Conservation (phyloP, 2,113 vertebrate genomes). For the Entelurus aequoreus region DNA sequence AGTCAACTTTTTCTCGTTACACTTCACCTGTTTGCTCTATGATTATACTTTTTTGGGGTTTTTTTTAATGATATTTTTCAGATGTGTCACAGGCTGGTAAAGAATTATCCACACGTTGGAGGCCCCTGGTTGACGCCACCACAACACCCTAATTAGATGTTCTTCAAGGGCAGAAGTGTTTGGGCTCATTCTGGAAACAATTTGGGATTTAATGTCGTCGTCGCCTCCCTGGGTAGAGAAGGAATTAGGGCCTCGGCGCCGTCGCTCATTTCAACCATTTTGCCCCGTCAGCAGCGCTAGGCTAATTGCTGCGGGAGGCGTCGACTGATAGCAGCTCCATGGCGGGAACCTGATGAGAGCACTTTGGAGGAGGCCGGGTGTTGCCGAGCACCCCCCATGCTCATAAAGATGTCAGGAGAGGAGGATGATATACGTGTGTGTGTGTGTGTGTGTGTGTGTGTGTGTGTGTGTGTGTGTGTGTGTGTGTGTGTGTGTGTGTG, state of each 20-base stretch:
- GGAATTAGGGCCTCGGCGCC: slow-evolving; percentile 49
- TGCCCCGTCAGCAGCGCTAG: slow-evolving; percentile 52
- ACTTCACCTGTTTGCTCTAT: too few species aligned
- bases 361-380: slow-evolving; percentile 9
- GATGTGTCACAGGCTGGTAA: too few species aligned
- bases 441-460: too few species aligned
- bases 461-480: too few species aligned
- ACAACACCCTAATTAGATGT: too few species aligned
- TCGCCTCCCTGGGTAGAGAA: slow-evolving; percentile 42
- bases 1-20: too few species aligned
- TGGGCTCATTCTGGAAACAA: slow-evolving; percentile 20
- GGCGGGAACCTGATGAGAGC: slow-evolving; percentile 46
- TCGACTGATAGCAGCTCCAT: slow-evolving; percentile 24
- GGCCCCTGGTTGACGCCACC: too few species aligned
- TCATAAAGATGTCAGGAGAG: slow-evolving; percentile 29
- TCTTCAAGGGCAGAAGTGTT: background rate
- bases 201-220: slow-evolving; percentile 20
- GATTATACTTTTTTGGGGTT: too few species aligned
- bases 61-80: too few species aligned
- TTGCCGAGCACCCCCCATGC: slow-evolving; percentile 15
- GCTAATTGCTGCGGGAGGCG: slow-evolving; percentile 56
- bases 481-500: too few species aligned
- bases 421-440: slow-evolving; percentile 9
- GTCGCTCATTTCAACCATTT: slow-evolving; percentile 42
- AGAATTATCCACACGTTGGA: too few species aligned